These are phyloP conservation scores for Uromys caudimaculatus DNA, from an alignment of 2,797 vertebrate species.

Conservation along the genomic window DNA sequence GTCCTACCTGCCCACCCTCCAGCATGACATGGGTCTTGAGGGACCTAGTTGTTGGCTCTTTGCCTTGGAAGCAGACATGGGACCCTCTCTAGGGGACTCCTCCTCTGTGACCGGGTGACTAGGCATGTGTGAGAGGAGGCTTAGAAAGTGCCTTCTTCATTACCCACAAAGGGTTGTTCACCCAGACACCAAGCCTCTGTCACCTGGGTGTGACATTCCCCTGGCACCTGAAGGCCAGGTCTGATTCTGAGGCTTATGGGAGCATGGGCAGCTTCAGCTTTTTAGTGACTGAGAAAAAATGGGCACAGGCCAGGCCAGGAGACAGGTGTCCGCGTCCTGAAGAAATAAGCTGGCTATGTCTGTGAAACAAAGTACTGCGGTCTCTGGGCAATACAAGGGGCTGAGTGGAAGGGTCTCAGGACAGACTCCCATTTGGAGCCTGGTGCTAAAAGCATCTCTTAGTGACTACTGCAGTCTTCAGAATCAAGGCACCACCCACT, in stretches of 20 bases:
- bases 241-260: not conserved
- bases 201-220: not conserved
- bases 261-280: not conserved
- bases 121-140: fast-evolving
- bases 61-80: not conserved
- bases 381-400: not conserved
- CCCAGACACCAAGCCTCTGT: not conserved
- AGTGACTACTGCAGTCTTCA: not conserved
- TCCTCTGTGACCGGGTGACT: not conserved
- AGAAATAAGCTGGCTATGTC: not conserved
- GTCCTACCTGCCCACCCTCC: not conserved
- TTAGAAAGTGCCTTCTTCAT: fast-evolving
- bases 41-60: fast-evolving
- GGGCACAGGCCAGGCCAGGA: not conserved
- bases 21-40: not conserved
- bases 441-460: no score
- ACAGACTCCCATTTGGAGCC: not conserved
- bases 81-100: not conserved
- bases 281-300: not conserved
- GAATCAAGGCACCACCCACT: no score
- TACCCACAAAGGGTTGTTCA: fast-evolving
- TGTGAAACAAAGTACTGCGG: not conserved
- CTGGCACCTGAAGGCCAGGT: not conserved
- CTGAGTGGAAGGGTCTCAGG: not conserved
- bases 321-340: not conserved